These are phyloP conservation scores for Motacilla tschutschensis DNA, from an alignment of 2,113 vertebrate genomes.

Conservation along the genomic window DNA sequence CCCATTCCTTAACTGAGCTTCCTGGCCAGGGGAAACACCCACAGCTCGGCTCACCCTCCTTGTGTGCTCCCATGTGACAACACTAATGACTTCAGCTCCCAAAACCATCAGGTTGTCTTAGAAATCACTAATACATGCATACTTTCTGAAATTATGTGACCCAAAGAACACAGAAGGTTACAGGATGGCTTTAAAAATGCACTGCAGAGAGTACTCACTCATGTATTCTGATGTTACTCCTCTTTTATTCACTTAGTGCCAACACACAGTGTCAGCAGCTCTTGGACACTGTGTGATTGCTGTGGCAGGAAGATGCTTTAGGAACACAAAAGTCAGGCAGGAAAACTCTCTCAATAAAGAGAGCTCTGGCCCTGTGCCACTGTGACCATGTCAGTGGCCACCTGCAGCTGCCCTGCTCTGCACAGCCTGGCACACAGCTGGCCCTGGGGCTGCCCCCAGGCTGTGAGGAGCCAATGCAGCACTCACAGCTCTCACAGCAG, in stretches of 20 bases:
- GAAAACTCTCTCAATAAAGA: neutral
- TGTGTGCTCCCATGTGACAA: neutral
- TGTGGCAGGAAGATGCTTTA: neutral
- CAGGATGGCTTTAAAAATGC: neutral
- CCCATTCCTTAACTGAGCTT: neutral
- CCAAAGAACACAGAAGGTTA: neutral
- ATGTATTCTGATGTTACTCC: neutral
- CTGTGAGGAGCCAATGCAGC: accelerated
- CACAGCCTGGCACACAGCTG: neutral
- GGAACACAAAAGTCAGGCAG: neutral
- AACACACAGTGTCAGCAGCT: neutral
- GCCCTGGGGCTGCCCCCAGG: neutral
- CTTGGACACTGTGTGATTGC: neutral
- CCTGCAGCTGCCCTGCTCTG: neutral
- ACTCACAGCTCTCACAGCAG: accelerated
- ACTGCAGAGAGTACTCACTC: neutral
- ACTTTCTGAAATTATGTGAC: neutral
- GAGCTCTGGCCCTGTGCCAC: neutral
- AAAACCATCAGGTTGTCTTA: neutral
- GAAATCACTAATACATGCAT: neutral
- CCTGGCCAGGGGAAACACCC: neutral
- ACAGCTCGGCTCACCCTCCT: neutral
- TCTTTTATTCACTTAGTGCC: neutral
- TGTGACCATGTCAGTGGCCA: neutral
- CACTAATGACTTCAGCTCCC: neutral